Evolutionary conservation across 2,797 vertebrate genomes (phyloP).

Genomic region (Lacerta bilineata): DNA sequence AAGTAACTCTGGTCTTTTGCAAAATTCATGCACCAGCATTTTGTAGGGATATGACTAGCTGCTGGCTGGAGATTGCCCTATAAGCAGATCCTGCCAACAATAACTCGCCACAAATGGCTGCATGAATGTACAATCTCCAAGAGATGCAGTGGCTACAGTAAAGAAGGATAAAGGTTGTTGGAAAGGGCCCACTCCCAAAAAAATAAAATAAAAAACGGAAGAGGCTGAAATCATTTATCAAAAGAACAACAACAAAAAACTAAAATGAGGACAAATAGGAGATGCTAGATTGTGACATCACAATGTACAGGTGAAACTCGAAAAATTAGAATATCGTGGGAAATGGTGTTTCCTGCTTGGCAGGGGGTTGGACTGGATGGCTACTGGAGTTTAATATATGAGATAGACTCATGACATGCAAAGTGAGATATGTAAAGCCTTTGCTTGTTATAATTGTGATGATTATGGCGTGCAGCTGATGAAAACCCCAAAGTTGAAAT

Average conservation of each 20-base stretch:
- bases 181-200: not conserved
- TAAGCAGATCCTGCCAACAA: not conserved
- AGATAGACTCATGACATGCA: too few relatives aligned
- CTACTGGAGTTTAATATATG: too few relatives aligned
- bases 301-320: too few relatives aligned
- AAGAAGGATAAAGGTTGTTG: not conserved
- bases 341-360: too few relatives aligned
- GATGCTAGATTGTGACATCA: not conserved
- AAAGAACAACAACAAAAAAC: not conserved
- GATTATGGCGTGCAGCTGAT: too few relatives aligned
- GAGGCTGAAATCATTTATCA: not conserved
- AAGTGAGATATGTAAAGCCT: too few relatives aligned
- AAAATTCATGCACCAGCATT: constrained; percentile 9
- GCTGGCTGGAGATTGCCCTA: not conserved
- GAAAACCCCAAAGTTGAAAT: too few relatives aligned
- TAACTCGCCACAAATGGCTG: not conserved
- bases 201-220: not conserved
- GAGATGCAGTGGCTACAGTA: not conserved
- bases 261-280: too few relatives aligned
- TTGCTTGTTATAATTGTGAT: too few relatives aligned
- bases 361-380: too few relatives aligned
- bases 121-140: not conserved
- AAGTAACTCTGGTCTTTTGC: not conserved
- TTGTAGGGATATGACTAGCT: not conserved
- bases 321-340: too few relatives aligned